Base-by-base conservation (phyloP, 2,888 invertebrate species). In the Ommatoiulus sabulosus region DNA sequence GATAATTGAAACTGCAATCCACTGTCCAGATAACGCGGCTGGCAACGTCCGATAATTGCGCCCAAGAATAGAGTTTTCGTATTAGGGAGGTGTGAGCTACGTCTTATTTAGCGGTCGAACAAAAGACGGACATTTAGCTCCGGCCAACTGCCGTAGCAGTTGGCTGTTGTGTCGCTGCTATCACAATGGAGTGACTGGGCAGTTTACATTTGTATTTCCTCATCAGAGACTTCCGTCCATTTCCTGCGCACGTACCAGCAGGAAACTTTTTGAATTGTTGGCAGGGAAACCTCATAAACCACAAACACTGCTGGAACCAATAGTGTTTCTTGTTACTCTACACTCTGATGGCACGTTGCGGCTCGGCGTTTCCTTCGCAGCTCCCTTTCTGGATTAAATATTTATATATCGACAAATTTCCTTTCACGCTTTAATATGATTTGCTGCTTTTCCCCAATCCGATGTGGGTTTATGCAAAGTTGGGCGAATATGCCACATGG, bases 241-340 rank as follows among this genome's bases (percentile, higher is more conserved):
- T 80, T 80, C 80, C 80, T 80, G 80, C 80, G 24, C 80, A 80
- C 80, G 80, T 80, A 80, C 80, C 80, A 80, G 80, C 80, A 80
- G 80, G 80, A 80, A 35, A 80, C 72, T 72, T 72, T 72, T 72
- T 24, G 20, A 72, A 72, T 72, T 80, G 80, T 80, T 80, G 80
- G 80, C 80, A 80, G 80, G 80, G 80, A 80, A 80, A 80, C 80
- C 80, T 80, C 80, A 80, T 35, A 80, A 80, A 80, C 80, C 80
- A 80, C 80, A 80, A 80, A 80, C 80, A 80, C 80, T 80, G 24
- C 10, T 35, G 80, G 80, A 35, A 80, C 80, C 80, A 80, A 80
- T 80, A 80, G 80, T 80, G 80, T 80, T 80, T 35, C 10, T 80
- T 35, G 35, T 80, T 80, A 24, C 80, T 35, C 3, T 24, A 3